Base-by-base conservation (phyloP, 1,140 invertebrate species). In the Stratiolaelaps scimitus region DNA sequence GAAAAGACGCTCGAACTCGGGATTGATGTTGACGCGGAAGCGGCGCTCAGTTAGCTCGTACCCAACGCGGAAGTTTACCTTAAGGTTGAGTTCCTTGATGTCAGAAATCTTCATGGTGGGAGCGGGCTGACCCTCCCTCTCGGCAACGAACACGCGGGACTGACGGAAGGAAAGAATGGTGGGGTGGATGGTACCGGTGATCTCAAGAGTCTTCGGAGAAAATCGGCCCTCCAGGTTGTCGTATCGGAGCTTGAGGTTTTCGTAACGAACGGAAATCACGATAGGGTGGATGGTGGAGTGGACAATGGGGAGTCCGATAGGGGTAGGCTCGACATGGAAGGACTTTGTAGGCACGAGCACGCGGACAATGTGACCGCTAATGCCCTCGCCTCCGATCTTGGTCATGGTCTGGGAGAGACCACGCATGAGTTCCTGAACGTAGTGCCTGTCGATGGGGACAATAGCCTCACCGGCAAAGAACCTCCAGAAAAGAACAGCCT, bases 401-500 rank as follows among this genome's bases (percentile, higher is more conserved):
- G 1, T 60, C 15, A 60, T 34, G 53, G 15, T 60, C 23, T 60
- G 53, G 53, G 26, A 23, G 10, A 60, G 53, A 15, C 26, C 53
- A 15, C 15, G 15, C 10, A 19, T 60, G 53, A 60, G 53, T 26
- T 60, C 53, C 15, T 26, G n/a, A 1, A 26, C 53, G 23, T 60
- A 60, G n/a, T 60, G 26, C 15, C 15, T 23, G 10, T 60, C 53
- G 15, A 60, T 60, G 23, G 53, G 53, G 23, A 60, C 34, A 34
- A 60, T 34, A 26, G 23, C 53, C 10, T 60, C 53, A 10, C 53
- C 53, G 34, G 53, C 26, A 34, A 60, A 60, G 23, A 60, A 23
- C 53, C 10, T 60, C 53, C 53, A 60, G 53, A 60, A 60, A 34
- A 60, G 53, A 23, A 60, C 53, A 26, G 53, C 53, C 53, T 60